phyloP scores from a whole-genome alignment of 2,888 invertebrate species.

The Drosophila fungiperda region DNA sequence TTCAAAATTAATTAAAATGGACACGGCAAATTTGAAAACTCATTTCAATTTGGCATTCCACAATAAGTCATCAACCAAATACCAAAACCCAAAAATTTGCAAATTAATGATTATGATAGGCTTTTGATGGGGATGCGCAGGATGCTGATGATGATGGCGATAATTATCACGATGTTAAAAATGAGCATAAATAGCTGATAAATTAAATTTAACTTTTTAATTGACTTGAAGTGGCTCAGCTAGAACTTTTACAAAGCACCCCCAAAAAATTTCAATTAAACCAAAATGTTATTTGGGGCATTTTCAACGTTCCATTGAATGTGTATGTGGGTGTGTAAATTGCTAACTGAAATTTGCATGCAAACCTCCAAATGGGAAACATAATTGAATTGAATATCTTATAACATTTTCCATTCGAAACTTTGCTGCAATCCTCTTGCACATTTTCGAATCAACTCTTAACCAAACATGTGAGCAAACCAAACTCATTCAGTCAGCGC shows the following conservation, averaged over 20 bases:
- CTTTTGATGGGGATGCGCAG: conserved; percentile 29
- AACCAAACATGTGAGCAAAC: conserved; percentile 16
- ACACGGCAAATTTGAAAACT: conserved; percentile 23
- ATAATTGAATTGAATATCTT: conserved; percentile 24
- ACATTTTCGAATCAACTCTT: conserved; percentile 42
- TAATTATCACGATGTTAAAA: conserved; percentile 21
- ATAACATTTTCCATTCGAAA: conserved; percentile 8
- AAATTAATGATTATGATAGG: conserved; percentile 38
- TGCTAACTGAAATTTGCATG: neutral
- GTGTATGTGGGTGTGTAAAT: neutral
- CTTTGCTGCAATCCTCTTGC: conserved; percentile 17
- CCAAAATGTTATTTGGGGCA: conserved; percentile 7
- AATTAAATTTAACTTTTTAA: conserved; percentile 75
- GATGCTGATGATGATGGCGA: conserved; percentile 4
- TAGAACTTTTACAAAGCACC: conserved; percentile 14
- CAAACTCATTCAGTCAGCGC: conserved; percentile 57
- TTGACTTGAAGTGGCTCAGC: conserved; percentile 42
- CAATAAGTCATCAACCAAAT: conserved; percentile 19
- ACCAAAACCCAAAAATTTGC: conserved; percentile 9
- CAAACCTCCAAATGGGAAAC: conserved; percentile 9
- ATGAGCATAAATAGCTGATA: conserved; percentile 31
- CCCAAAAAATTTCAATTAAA: conserved; percentile 42
- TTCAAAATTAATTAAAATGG: conserved; percentile 23
- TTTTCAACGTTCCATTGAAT: conserved; percentile 17
- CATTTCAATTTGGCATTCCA: conserved; percentile 17